A percentile compares a stretch with the other conserved stretches of the same genome.
phyloP scores from a whole-genome alignment of 1,140 invertebrate genomes.

The Pissodes strobi region DNA sequence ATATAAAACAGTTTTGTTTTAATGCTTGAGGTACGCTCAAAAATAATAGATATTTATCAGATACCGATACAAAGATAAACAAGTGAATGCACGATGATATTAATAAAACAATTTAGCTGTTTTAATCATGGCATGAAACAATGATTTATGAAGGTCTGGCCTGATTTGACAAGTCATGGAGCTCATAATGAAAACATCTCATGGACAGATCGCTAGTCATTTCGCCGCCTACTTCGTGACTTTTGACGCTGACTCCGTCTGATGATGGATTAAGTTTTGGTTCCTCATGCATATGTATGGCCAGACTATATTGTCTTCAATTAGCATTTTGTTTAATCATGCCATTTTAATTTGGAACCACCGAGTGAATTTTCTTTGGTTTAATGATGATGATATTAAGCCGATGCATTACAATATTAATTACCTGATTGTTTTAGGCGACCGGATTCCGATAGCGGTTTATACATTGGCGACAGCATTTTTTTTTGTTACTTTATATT shows the following conservation, averaged over 20 bases:
- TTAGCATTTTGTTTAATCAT: slow-evolving; percentile 54
- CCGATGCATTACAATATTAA: too few relatives aligned
- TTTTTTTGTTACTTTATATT: too few relatives aligned
- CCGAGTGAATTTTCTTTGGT: slow-evolving; percentile 25
- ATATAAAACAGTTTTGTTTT: too few relatives aligned
- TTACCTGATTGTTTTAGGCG: too few relatives aligned
- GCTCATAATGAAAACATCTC: slow-evolving; percentile 56
- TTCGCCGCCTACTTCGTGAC: slow-evolving; percentile 56
- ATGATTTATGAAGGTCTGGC: slow-evolving; percentile 48
- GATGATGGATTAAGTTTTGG: slow-evolving; percentile 51
- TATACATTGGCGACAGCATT: too few relatives aligned
- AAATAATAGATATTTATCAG: too few relatives aligned
- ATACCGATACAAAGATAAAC: background rate
- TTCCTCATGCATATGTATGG: slow-evolving; percentile 51
- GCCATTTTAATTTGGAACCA: slow-evolving; percentile 32
- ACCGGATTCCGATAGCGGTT: too few relatives aligned
- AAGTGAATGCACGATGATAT: slow-evolving; percentile 4
- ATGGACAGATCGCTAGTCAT: slow-evolving; percentile 56
- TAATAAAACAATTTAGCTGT: slow-evolving; percentile 35
- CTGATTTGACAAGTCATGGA: slow-evolving; percentile 54
- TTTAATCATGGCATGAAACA: slow-evolving; percentile 17
- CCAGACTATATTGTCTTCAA: slow-evolving; percentile 49
- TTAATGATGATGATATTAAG: background rate
- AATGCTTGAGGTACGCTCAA: too few relatives aligned
- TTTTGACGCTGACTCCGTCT: slow-evolving; percentile 53